phyloP scores from a whole-genome alignment of 2,797 vertebrate genomes.

The Arnoldichthys spilopterus region DNA sequence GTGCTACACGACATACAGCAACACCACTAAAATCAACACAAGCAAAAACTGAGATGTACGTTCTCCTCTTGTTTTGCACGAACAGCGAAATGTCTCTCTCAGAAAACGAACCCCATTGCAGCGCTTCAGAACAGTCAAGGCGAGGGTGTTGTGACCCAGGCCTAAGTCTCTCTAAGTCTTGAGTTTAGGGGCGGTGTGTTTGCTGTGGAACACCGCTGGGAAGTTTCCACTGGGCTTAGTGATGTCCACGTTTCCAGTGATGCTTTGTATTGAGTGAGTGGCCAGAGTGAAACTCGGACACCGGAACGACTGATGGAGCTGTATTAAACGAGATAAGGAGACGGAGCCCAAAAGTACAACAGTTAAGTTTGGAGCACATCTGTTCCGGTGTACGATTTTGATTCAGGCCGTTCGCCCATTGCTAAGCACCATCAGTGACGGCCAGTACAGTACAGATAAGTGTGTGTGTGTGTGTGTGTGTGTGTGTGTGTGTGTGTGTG shows the following conservation, averaged over 20 bases:
- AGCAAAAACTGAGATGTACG: neutral
- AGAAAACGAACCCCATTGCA: neutral
- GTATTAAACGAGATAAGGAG: no score
- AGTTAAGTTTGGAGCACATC: no score
- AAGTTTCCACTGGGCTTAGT: neutral
- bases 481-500: no score
- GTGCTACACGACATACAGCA: slow-evolving; percentile 10
- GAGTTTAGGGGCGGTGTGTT: neutral
- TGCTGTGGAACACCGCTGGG: neutral
- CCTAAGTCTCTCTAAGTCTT: neutral
- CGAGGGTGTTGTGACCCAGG: neutral
- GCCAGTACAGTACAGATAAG: neutral
- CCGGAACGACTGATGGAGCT: no score
- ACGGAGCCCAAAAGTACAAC: no score
- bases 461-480: no score
- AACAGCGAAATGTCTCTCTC: neutral
- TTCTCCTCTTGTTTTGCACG: slow-evolving; percentile 1
- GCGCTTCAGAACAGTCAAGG: neutral
- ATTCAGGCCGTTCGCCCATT: no score
- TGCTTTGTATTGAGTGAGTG: no score
- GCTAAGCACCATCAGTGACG: no score
- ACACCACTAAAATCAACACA: slow-evolving; percentile 1
- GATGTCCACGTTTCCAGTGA: neutral
- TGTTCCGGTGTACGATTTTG: no score
- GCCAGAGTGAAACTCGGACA: no score